phyloP scores from a whole-genome alignment of 2,113 vertebrate species.

The Oryzias curvinotus region DNA sequence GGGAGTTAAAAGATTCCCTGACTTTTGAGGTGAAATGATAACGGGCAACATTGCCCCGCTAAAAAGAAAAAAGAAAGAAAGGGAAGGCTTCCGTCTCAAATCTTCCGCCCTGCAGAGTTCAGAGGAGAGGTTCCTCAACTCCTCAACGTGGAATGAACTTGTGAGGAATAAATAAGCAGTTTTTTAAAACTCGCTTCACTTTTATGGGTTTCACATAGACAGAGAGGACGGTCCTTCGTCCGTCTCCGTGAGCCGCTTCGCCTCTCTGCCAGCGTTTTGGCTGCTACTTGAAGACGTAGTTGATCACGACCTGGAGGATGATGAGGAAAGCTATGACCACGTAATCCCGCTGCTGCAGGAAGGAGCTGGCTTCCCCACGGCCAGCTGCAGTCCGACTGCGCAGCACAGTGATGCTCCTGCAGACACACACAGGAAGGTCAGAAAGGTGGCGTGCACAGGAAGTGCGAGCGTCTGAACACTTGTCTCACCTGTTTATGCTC shows the following conservation, averaged over 20 bases:
- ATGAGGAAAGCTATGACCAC: conserved; percentile 88
- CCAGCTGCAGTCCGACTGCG: conserved; percentile 79
- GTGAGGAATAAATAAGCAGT: conserved; percentile 25
- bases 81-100: conserved; percentile 29
- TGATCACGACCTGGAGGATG: conserved; percentile 90
- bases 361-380: conserved; percentile 82
- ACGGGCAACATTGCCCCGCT: conserved; percentile 23
- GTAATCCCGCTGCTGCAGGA: conserved; percentile 92
- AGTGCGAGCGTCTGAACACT: no score
- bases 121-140: conserved; percentile 30
- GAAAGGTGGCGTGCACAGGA: not conserved
- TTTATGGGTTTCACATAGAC: conserved; percentile 19
- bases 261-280: conserved; percentile 10
- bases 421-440: conserved; percentile 32
- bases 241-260: conserved; percentile 11
- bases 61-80: conserved; percentile 13
- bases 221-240: not conserved
- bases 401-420: conserved; percentile 87
- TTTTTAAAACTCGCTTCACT: conserved; percentile 7
- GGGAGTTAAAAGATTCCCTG: conserved; percentile 31
- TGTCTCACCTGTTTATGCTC: conserved; percentile 90
- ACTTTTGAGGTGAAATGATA: conserved; percentile 54
- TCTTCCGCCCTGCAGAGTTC: not conserved
- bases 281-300: conserved; percentile 91
- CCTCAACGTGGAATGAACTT: conserved; percentile 35